Conservation (phyloP, 2,888 invertebrate genomes). For the Elaeidobius kamerunicus region DNA sequence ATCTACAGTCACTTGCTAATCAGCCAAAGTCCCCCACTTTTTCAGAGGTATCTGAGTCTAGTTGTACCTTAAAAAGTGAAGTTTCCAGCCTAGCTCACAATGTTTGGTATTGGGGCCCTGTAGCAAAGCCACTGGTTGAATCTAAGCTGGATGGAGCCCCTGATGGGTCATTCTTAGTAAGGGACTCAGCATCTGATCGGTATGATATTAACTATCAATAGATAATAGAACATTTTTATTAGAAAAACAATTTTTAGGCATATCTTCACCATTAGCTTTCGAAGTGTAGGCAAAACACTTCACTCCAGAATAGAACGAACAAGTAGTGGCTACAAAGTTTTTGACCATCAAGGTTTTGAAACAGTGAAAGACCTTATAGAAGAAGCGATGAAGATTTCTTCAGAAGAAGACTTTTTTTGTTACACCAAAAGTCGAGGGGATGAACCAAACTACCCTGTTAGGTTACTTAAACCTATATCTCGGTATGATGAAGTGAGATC, state of each 20-base stretch:
- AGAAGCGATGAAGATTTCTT: slow-evolving; percentile 67
- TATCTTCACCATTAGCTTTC: slow-evolving; percentile 71
- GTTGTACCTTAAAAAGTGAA: slow-evolving; percentile 39
- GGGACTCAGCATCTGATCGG: slow-evolving; percentile 71
- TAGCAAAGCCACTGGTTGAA: slow-evolving; percentile 70
- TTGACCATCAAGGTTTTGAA: slow-evolving; percentile 47
- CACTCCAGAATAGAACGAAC: slow-evolving; percentile 74
- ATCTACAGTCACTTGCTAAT: too few relatives aligned
- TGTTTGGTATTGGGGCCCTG: slow-evolving; percentile 83
- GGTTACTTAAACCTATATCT: slow-evolving; percentile 70
- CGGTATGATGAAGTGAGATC: slow-evolving; percentile 68
- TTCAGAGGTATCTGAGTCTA: slow-evolving; percentile 21
- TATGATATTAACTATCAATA: slow-evolving; percentile 17
- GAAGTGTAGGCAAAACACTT: slow-evolving; percentile 62
- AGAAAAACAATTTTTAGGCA: slow-evolving; percentile 51
- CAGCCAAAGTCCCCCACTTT: slow-evolving; percentile 29
- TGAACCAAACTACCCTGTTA: slow-evolving; percentile 68
- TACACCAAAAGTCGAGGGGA: slow-evolving; percentile 66
- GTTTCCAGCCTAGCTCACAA: slow-evolving; percentile 49
- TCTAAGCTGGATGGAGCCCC: slow-evolving; percentile 63
- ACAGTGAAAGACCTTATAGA: slow-evolving; percentile 71
- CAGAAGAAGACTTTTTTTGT: slow-evolving; percentile 65
- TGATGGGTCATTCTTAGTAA: slow-evolving; percentile 73
- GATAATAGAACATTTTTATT: neutral
- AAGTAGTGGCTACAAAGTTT: slow-evolving; percentile 46